phyloP scores from a whole-genome alignment of 2,888 invertebrate genomes.

The Diploptera punctata region DNA sequence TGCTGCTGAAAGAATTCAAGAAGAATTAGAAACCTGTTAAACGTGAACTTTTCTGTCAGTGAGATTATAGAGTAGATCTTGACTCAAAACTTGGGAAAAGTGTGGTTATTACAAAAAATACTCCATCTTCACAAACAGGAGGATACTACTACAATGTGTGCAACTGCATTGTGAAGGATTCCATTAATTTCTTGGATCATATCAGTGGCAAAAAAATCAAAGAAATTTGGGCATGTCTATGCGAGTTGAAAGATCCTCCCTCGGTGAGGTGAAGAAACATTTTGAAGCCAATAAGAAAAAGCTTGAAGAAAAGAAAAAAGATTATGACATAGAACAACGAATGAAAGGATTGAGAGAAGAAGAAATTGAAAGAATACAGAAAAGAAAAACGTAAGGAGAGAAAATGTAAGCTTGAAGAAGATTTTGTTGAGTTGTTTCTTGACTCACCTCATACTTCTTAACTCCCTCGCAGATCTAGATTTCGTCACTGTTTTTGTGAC shows the following conservation, averaged over 20 bases:
- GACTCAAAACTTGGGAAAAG: conserved; percentile 98
- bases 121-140: conserved; percentile 95
- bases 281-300: too few species aligned
- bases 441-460: too few species aligned
- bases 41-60: conserved; percentile 88
- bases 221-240: too few species aligned
- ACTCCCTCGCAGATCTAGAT: too few species aligned
- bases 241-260: too few species aligned
- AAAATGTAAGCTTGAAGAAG: conserved; percentile 81
- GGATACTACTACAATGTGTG: conserved; percentile 99
- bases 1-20: conserved; percentile 81
- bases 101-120: conserved; percentile 97
- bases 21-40: conserved; percentile 80
- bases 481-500: too few species aligned
- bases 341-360: conserved; percentile 97
- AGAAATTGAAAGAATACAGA: conserved; percentile 87
- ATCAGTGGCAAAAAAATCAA: conserved; percentile 99
- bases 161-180: conserved; percentile 99
- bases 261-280: too few species aligned
- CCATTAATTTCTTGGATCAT: conserved; percentile 98
- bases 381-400: conserved; percentile 89
- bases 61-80: conserved; percentile 97
- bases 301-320: too few species aligned
- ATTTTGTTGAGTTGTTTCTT: too few species aligned
- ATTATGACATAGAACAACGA: too few species aligned